Percentiles rank a stretch among this genome's conserved stretches.
These are phyloP conservation scores for Conomelus anceps DNA, from an alignment of 2,888 invertebrate species.

Conservation along the genomic window DNA sequence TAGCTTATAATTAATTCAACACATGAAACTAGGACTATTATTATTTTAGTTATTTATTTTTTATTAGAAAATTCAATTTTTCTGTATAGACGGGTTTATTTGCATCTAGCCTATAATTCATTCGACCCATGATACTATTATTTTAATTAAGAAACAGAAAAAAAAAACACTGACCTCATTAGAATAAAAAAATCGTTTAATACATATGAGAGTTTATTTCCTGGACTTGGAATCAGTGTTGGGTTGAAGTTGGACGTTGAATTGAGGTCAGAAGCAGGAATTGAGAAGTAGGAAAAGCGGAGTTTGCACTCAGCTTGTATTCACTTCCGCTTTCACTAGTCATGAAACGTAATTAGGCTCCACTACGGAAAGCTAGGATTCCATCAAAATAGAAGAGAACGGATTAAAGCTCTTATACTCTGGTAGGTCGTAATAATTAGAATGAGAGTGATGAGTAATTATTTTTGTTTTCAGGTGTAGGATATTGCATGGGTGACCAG, in stretches of 20 bases:
- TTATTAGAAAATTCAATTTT: too few relatives aligned
- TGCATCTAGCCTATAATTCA: too few relatives aligned
- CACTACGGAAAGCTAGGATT: neutral
- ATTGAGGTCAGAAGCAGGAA: neutral
- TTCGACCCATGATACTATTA: too few relatives aligned
- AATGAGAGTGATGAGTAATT: neutral
- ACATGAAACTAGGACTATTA: too few relatives aligned
- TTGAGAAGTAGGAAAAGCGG: neutral
- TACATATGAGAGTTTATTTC: too few relatives aligned
- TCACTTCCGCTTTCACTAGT: neutral
- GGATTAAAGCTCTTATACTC: neutral
- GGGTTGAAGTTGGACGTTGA: neutral
- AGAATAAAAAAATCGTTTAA: too few relatives aligned
- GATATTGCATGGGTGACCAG: too few relatives aligned
- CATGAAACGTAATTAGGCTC: neutral
- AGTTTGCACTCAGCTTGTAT: neutral
- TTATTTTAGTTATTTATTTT: too few relatives aligned
- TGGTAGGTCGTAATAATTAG: neutral
- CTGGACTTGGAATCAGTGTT: neutral
- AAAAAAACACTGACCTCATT: too few relatives aligned
- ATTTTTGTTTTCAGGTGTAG: neutral
- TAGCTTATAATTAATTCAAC: too few relatives aligned
- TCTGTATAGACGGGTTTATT: too few relatives aligned
- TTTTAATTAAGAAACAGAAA: too few relatives aligned
- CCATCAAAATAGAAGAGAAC: neutral